Conservation (phyloP, 2,113 vertebrate genomes). For the Accipiter virgatus region DNA sequence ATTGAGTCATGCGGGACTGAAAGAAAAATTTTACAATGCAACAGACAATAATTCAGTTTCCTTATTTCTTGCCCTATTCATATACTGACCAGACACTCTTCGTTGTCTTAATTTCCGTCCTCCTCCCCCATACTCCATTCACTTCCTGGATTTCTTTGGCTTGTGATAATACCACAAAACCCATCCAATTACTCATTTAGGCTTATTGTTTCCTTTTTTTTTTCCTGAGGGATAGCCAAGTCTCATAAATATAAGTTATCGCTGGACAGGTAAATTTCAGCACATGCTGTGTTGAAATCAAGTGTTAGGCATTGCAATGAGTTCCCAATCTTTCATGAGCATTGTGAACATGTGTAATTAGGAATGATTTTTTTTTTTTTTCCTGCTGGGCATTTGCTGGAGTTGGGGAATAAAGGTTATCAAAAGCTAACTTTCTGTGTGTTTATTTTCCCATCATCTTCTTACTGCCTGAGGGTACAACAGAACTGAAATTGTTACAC, state of each 20-base stretch:
- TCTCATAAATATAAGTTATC: background rate
- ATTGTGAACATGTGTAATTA: background rate
- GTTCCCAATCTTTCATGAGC: background rate
- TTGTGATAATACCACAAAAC: background rate
- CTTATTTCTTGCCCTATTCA: background rate
- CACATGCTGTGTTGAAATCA: background rate
- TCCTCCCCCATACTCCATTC: background rate
- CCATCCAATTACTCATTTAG: background rate
- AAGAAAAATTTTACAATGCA: background rate
- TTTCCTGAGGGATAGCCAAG: background rate
- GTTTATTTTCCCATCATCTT: background rate
- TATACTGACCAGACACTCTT: background rate
- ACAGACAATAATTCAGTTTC: background rate
- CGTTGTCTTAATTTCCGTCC: background rate
- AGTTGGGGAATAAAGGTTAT: background rate
- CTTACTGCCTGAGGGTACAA: background rate
- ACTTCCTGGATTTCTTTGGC: slow-evolving; percentile 9
- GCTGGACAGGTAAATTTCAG: background rate
- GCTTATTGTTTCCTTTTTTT: background rate
- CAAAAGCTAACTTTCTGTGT: background rate
- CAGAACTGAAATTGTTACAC: background rate
- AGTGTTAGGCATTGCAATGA: background rate
- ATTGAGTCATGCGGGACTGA: background rate
- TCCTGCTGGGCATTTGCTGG: background rate
- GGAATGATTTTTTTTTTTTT: background rate